Conservation (phyloP, 2,797 vertebrate species). For the Molossus alvarezi region DNA sequence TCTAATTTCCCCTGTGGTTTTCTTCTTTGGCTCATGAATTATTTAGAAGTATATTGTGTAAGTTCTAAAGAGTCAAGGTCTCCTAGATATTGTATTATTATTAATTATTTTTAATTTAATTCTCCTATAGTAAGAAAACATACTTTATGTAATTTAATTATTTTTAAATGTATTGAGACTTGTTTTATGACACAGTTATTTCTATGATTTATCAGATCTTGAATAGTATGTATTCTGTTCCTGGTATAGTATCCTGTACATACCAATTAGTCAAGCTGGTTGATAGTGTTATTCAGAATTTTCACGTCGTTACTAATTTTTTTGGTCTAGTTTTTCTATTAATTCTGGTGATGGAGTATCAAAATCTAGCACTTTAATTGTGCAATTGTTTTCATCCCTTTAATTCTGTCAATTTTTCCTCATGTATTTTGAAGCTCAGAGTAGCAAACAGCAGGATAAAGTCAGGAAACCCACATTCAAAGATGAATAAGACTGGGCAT, state of each 20-base stretch:
- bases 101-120: constrained; percentile 45
- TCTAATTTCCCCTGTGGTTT: constrained; percentile 43
- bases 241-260: neutral
- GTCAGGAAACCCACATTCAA: constrained; percentile 46
- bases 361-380: neutral
- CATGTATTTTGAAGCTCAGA: constrained; percentile 62
- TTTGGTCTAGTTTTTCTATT: constrained; percentile 47
- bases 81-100: constrained; percentile 1
- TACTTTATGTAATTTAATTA: constrained; percentile 16
- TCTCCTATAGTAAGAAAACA: neutral
- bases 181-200: neutral
- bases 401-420: constrained; percentile 58
- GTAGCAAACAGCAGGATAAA: constrained; percentile 28
- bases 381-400: constrained; percentile 52
- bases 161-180: neutral
- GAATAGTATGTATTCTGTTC: neutral
- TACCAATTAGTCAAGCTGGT: neutral
- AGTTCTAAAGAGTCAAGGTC: constrained; percentile 51
- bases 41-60: constrained; percentile 54
- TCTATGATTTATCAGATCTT: neutral
- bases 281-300: constrained; percentile 37
- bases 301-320: constrained; percentile 20
- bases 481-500: constrained; percentile 24
- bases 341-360: neutral
- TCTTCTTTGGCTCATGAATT: constrained; percentile 6